A percentile compares a stretch with the other conserved stretches of the same genome.
These are phyloP conservation scores for Petrophora chlorosata DNA, from an alignment of 2,888 invertebrate species.

Conservation along the genomic window DNA sequence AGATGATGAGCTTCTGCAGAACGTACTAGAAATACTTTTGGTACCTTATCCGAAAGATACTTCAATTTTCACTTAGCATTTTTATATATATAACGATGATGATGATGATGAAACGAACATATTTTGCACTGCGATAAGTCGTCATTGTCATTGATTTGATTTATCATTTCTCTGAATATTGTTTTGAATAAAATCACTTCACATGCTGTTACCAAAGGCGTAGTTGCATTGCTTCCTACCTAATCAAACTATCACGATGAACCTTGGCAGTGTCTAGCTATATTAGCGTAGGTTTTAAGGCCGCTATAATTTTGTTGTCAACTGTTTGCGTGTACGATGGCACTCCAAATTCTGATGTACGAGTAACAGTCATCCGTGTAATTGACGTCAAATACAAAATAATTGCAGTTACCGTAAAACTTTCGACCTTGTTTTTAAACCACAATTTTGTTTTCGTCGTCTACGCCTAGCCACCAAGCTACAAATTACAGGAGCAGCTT, in stretches of 20 bases:
- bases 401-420: constrained; percentile 42
- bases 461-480: too few relatives aligned
- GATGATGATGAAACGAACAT: constrained; percentile 34
- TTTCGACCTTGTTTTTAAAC: constrained; percentile 34
- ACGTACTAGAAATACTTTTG: constrained; percentile 39
- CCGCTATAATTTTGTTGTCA: constrained; percentile 56
- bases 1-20: constrained; percentile 24
- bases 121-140: constrained; percentile 36
- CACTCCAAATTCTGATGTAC: constrained; percentile 45
- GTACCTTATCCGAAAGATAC: constrained; percentile 47
- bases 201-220: constrained; percentile 12
- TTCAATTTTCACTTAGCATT: constrained; percentile 39
- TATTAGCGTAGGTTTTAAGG: constrained; percentile 62
- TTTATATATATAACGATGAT: constrained; percentile 40
- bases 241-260: constrained; percentile 22
- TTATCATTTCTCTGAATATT: constrained; percentile 36
- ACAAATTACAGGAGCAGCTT: constrained; percentile 8
- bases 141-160: constrained; percentile 14
- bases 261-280: constrained; percentile 63
- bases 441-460: constrained; percentile 25
- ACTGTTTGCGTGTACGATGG: constrained; percentile 48
- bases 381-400: constrained; percentile 49
- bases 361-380: constrained; percentile 43
- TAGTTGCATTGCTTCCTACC: constrained; percentile 22
- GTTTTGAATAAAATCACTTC: constrained; percentile 16